phyloP scores from a whole-genome alignment of 2,888 invertebrate genomes.

The Caenorhabditis imperialis region DNA sequence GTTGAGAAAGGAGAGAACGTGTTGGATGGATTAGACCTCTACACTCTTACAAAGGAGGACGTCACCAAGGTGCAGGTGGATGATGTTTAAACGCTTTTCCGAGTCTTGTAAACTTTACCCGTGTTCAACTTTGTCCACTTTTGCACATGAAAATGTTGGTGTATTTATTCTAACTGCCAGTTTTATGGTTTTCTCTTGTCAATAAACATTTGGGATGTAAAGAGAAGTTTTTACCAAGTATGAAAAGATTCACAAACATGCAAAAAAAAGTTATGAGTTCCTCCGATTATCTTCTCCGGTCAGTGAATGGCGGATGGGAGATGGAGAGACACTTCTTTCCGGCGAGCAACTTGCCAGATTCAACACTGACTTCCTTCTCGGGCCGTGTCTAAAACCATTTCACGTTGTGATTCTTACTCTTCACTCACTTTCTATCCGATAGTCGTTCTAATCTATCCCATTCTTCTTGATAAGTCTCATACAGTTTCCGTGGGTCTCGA shows the following conservation, averaged over 20 bases:
- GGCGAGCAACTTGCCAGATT: constrained; percentile 52
- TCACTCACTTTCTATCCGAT: constrained; percentile 55
- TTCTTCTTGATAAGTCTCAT: constrained; percentile 76
- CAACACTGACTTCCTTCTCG: constrained; percentile 62
- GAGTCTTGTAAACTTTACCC: not conserved
- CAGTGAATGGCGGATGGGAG: constrained; percentile 41
- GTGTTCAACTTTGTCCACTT: no score
- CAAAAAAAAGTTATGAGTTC: constrained; percentile 18
- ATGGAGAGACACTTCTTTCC: constrained; percentile 57
- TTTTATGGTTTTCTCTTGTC: no score
- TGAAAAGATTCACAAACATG: no score
- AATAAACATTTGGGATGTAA: no score
- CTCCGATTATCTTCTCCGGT: constrained; percentile 45
- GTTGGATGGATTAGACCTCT: constrained; percentile 22
- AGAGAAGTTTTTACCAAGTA: no score
- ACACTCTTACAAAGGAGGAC: constrained; percentile 33
- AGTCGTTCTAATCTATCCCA: constrained; percentile 75
- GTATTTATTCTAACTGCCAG: not conserved
- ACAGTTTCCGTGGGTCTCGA: constrained; percentile 73
- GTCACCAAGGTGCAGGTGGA: constrained; percentile 20
- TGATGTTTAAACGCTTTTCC: constrained; percentile 8
- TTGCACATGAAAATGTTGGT: not conserved
- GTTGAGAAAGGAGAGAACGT: constrained; percentile 30
- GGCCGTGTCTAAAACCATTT: constrained; percentile 46
- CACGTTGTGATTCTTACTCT: not conserved